Percentiles rank a stretch among this genome's conserved stretches.
Evolutionary conservation across 2,888 invertebrate genomes (phyloP).

Genomic region (Rhaphigaster nebulosa): DNA sequence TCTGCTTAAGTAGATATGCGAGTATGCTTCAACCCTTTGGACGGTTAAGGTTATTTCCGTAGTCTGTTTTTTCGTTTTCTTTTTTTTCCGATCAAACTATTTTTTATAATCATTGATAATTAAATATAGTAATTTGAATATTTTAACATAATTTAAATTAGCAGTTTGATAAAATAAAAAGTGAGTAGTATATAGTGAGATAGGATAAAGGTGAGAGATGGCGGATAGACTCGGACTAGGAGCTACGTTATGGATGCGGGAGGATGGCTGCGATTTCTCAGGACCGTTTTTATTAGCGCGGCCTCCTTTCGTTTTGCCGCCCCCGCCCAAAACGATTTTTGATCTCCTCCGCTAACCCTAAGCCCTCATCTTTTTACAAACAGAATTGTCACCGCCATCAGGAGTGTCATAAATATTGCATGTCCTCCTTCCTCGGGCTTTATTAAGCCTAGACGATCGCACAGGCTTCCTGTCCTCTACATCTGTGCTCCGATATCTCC

Average conservation of each 20-base stretch:
- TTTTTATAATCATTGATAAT: too few species aligned
- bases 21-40: too few species aligned
- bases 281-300: conserved; percentile 63
- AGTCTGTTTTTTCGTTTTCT: too few species aligned
- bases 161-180: neutral
- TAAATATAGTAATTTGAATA: too few species aligned
- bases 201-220: neutral
- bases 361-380: conserved; percentile 64
- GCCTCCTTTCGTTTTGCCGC: conserved; percentile 54
- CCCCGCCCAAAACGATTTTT: conserved; percentile 62
- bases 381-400: conserved; percentile 61
- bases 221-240: neutral
- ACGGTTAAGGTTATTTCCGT: too few species aligned
- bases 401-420: conserved; percentile 61
- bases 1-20: too few species aligned
- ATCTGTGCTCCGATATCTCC: neutral
- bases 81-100: too few species aligned
- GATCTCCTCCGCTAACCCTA: conserved; percentile 64
- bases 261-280: conserved; percentile 62
- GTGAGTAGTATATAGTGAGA: neutral
- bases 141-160: too few species aligned
- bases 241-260: conserved; percentile 60
- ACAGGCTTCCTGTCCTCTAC: neutral
- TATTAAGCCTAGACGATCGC: conserved; percentile 24
- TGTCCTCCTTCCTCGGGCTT: conserved; percentile 45